Evolutionary conservation across 1,140 invertebrate genomes (phyloP).

Genomic region (Camponotus floridanus): DNA sequence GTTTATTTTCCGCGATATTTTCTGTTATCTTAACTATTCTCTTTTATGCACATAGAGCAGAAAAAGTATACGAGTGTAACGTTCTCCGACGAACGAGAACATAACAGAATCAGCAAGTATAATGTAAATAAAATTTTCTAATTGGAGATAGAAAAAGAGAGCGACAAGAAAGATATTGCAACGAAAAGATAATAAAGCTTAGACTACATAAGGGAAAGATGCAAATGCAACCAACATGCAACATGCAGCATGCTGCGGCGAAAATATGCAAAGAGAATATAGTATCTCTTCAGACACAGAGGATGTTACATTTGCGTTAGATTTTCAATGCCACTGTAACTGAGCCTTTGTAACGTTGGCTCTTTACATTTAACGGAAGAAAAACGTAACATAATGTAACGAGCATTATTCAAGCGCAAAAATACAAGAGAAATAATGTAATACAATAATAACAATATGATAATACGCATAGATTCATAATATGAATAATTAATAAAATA

Average conservation of each 20-base stretch:
- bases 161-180: background rate
- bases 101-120: constrained; percentile 49
- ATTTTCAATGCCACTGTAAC: background rate
- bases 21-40: background rate
- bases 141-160: constrained; percentile 23
- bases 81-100: background rate
- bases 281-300: background rate
- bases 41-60: constrained; percentile 6
- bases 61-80: constrained; percentile 4
- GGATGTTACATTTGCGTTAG: background rate
- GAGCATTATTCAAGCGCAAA: background rate
- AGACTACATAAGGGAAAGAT: background rate
- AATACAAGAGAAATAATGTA: background rate
- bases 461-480: no score
- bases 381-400: background rate
- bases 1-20: background rate
- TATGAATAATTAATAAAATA: no score
- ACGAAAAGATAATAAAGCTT: constrained; percentile 25
- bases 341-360: background rate
- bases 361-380: background rate
- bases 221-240: constrained; percentile 14
- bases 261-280: constrained; percentile 1
- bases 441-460: no score
- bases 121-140: constrained; percentile 46
- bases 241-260: background rate